Evolutionary conservation across 2,888 invertebrate species (phyloP).

Genomic region (Caradrina clavipalpis): DNA sequence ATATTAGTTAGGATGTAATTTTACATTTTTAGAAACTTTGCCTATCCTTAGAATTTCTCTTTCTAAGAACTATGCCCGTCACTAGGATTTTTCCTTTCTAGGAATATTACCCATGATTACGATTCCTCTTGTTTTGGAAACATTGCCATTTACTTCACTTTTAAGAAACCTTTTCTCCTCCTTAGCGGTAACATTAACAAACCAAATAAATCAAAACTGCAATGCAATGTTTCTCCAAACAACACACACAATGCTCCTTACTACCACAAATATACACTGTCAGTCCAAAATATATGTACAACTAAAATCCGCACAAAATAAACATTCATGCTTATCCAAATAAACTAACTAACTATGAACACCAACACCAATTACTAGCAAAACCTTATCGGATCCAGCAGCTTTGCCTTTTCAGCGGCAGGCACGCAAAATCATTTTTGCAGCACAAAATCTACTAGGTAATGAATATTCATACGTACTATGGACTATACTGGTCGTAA

Average conservation of each 20-base stretch:
- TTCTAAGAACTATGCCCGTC: no score
- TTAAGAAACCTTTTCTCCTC: no score
- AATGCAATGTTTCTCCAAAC: no score
- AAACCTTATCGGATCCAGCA: slow-evolving; percentile 17
- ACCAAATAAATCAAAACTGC: no score
- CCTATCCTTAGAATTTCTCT: no score
- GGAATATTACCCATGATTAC: no score
- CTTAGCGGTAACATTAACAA: no score
- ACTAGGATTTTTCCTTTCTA: no score
- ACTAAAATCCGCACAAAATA: neutral
- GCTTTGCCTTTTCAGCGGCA: slow-evolving; percentile 47
- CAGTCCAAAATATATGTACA: neutral
- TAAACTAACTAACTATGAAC: neutral
- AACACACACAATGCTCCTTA: neutral
- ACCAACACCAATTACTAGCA: slow-evolving; percentile 16
- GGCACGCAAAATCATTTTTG: slow-evolving; percentile 64
- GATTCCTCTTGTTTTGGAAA: no score
- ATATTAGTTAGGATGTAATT: no score
- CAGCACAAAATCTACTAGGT: slow-evolving; percentile 66
- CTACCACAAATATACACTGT: neutral
- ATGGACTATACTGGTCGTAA: slow-evolving; percentile 71
- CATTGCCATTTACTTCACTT: no score
- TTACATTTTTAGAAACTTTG: neutral
- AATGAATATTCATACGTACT: slow-evolving; percentile 77
- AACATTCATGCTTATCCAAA: neutral